These are phyloP conservation scores for Mimachlamys varia DNA, from an alignment of 2,888 invertebrate genomes.

Conservation along the genomic window DNA sequence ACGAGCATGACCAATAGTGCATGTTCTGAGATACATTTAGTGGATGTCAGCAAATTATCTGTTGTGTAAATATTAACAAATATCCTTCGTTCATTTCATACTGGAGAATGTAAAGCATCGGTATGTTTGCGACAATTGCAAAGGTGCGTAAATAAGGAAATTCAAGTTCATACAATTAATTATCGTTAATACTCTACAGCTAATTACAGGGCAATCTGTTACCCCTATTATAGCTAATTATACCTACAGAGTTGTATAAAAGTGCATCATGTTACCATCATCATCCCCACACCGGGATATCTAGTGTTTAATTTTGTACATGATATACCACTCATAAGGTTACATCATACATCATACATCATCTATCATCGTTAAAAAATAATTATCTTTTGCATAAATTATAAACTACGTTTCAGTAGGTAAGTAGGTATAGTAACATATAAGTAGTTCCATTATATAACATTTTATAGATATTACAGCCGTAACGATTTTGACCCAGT, in stretches of 20 bases:
- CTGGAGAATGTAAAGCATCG: background rate
- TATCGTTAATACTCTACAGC: background rate
- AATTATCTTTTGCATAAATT: background rate
- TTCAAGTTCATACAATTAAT: background rate
- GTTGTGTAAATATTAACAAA: background rate
- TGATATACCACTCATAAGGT: background rate
- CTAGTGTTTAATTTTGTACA: background rate
- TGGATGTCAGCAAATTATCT: background rate
- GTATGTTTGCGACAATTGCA: background rate
- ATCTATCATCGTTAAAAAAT: background rate
- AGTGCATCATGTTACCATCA: background rate
- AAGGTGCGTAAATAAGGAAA: background rate
- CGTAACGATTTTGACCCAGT: too few relatives aligned
- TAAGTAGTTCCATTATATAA: too few relatives aligned
- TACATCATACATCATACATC: background rate
- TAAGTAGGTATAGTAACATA: background rate
- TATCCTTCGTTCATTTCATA: background rate
- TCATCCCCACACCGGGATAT: background rate
- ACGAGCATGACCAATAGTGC: background rate
- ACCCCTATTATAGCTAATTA: background rate
- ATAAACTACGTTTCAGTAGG: background rate
- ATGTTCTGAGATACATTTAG: background rate
- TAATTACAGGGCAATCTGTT: background rate
- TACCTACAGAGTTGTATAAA: background rate
- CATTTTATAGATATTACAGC: too few relatives aligned